Conservation (phyloP, 1,140 invertebrate genomes). For the Anoplophora glabripennis region DNA sequence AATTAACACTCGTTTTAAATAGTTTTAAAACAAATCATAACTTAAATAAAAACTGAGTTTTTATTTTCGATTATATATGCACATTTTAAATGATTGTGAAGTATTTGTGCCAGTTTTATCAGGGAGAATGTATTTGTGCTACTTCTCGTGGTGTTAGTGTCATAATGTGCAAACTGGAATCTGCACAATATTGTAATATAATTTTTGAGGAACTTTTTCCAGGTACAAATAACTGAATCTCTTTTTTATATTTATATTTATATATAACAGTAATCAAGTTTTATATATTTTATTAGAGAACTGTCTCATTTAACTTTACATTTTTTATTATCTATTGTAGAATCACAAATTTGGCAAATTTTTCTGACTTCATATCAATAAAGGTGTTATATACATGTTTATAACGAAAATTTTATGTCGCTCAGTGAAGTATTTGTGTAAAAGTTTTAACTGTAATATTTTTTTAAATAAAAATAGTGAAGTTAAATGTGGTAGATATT, state of each 20-base stretch:
- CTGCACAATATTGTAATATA: conserved; percentile 4
- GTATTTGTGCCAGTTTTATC: too few relatives aligned
- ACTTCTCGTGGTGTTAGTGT: background rate
- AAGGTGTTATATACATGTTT: too few relatives aligned
- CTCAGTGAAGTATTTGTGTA: conserved; percentile 1
- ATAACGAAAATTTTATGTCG: too few relatives aligned
- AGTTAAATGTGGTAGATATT: conserved; percentile 17
- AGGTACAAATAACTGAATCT: background rate
- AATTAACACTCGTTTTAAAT: too few relatives aligned
- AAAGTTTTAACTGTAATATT: background rate
- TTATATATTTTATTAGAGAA: background rate
- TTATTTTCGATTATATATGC: too few relatives aligned
- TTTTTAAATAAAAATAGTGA: conserved; percentile 10
- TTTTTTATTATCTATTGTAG: background rate
- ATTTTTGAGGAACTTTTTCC: background rate
- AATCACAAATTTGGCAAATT: background rate
- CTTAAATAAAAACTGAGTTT: too few relatives aligned
- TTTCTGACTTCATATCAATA: background rate
- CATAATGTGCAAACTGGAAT: background rate
- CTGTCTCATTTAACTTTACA: conserved; percentile 5
- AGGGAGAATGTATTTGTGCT: background rate
- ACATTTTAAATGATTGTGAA: too few relatives aligned
- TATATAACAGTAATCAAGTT: background rate
- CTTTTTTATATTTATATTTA: background rate
- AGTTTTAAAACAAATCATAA: too few relatives aligned